These are phyloP conservation scores for Amphimallon solstitiale DNA, from an alignment of 2,888 invertebrate species.

Conservation along the genomic window DNA sequence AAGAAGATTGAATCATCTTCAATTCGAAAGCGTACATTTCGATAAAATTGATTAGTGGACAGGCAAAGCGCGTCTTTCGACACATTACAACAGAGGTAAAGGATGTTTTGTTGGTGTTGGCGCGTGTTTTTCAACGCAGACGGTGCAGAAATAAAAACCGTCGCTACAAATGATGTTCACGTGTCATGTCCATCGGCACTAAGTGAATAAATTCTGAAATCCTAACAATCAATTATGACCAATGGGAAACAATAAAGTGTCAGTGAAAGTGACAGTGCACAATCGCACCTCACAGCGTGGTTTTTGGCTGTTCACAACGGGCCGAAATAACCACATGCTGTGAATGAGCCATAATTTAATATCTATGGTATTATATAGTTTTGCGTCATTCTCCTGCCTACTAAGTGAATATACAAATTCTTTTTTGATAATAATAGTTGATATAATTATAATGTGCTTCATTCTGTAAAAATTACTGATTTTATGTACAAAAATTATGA, in stretches of 20 bases:
- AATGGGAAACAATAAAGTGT: constrained; percentile 18
- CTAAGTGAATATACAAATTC: background rate
- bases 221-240: constrained; percentile 30
- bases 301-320: constrained; percentile 21
- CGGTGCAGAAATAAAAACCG: background rate
- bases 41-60: background rate
- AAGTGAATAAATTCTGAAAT: constrained; percentile 18
- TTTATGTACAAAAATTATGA: too few species aligned
- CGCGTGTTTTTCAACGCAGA: constrained; percentile 6
- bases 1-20: too few species aligned
- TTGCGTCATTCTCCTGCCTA: background rate
- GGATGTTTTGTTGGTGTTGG: background rate
- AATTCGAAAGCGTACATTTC: too few species aligned
- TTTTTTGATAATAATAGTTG: too few species aligned
- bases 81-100: background rate
- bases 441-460: too few species aligned
- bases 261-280: constrained; percentile 26
- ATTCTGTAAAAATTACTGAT: too few species aligned
- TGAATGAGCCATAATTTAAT: constrained; percentile 17
- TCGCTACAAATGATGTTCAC: background rate
- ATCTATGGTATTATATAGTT: background rate
- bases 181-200: constrained; percentile 17
- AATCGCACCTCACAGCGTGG: constrained; percentile 20
- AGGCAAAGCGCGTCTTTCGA: background rate
- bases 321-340: constrained; percentile 14